phyloP scores from a whole-genome alignment of 2,888 invertebrate genomes.

The Melinaea menophilus region DNA sequence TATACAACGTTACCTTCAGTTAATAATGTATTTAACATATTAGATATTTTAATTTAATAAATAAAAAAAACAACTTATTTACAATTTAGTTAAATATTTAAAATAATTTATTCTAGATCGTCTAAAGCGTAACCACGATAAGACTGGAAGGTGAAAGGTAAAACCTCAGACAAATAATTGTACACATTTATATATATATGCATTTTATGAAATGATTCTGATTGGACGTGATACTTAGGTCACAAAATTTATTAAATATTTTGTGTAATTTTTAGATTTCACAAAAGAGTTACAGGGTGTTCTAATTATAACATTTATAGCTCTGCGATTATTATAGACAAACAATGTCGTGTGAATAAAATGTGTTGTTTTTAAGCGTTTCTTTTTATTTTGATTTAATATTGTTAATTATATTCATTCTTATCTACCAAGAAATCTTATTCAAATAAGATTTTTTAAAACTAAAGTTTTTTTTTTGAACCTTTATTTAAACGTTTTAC shows the following conservation, averaged over 20 bases:
- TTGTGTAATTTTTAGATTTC: background rate
- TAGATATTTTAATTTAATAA: background rate
- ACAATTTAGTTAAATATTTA: background rate
- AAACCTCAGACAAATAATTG: background rate
- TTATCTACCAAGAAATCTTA: no score
- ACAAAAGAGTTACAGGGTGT: background rate
- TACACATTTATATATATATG: background rate
- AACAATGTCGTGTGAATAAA: conserved; percentile 29
- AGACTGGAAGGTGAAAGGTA: background rate
- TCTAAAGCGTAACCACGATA: background rate
- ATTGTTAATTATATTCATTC: background rate
- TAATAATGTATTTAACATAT: background rate
- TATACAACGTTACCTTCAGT: conserved; percentile 31
- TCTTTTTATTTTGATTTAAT: conserved; percentile 9
- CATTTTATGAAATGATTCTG: background rate
- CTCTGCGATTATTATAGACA: conserved; percentile 25
- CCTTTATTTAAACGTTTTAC: no score
- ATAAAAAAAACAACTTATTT: background rate
- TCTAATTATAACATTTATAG: background rate
- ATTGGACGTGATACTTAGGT: background rate
- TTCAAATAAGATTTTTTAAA: no score
- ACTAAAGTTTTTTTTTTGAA: no score
- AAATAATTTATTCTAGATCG: background rate
- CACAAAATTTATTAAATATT: background rate
- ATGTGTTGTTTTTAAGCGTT: conserved; percentile 23